Conservation (phyloP, 2,888 invertebrate genomes). For the Tipula confusa region DNA sequence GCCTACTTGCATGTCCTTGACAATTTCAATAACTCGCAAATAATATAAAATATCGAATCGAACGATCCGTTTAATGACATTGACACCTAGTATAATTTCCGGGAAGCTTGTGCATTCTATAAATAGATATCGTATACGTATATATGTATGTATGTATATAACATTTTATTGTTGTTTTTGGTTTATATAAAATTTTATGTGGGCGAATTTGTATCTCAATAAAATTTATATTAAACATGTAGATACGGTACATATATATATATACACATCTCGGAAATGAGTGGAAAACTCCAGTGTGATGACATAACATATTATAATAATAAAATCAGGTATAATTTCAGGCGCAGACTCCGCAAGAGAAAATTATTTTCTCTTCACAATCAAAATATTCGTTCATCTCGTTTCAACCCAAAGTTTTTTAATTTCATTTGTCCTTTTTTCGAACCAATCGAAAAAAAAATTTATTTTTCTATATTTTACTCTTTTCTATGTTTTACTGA, state of each 20-base stretch:
- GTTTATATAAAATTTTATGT: neutral
- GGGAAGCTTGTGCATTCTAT: no score
- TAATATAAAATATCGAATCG: neutral
- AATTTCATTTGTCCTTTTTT: neutral
- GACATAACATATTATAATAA: conserved; percentile 13
- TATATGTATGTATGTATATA: neutral
- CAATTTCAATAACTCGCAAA: neutral
- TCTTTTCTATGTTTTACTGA: no score
- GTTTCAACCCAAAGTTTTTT: neutral
- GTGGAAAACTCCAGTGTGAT: neutral
- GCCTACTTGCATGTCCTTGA: neutral
- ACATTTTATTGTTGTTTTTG: no score
- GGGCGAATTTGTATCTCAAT: conserved; percentile 20
- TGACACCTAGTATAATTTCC: neutral
- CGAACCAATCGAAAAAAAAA: no score
- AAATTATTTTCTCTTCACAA: neutral
- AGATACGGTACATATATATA: neutral
- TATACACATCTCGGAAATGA: neutral
- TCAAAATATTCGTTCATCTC: neutral
- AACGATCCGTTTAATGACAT: neutral
- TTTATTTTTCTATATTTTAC: no score
- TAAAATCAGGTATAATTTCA: neutral
- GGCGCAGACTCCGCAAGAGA: neutral
- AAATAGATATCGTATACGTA: no score
- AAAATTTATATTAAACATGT: neutral